Base-by-base conservation (phyloP, 1,140 invertebrate species). In the Lepidurus apus region DNA sequence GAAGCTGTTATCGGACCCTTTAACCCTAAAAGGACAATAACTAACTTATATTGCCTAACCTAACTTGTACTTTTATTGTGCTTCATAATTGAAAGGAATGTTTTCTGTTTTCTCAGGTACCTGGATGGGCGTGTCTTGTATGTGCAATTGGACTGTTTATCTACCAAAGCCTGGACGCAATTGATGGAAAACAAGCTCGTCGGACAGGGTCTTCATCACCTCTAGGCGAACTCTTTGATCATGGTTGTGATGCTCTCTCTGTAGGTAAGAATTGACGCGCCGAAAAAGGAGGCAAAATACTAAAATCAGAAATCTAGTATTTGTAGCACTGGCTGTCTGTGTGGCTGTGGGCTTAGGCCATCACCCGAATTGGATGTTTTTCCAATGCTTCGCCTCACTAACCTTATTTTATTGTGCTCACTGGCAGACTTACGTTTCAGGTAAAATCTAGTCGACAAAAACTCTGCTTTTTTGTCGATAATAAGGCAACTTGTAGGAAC, bases 181-280 rank as follows among this genome's bases (percentile, higher is more conserved):
- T 96, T 79, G 98, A 99, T 88, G 98, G 98, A n/a, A 99, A 99
- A 87, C 98, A 99, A 87, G 98, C 98, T 0, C 89, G 98, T 79
- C 88, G 97, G 83, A 99, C 98, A 24, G 92, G 93, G 73, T 93
- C 93, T 76, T 95, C 93, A 79, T 93, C 93, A 44, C 96, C 97
- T 0, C 87, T 99, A 21, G 98, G 98, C 1, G 98, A 99, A 89
- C 88, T 99, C 5, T 99, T 99, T 87, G 98, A 99, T 88, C 98
- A 99, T 89, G 98, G 98, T 81, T 99, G 98, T 87, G 98, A 99
- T 87, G 97, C 96, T 24, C 91, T 96, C 84, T 95, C 93, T 24
- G 95, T 94, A 81, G 88, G 89, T 90, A 84, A 81, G 74, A 78
- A 77, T 53, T 65, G 24, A 17, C n/a, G 1, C 42, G 76, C 43